Conservation (phyloP, 2,888 invertebrate species). For the Notocelia uddmanniana region DNA sequence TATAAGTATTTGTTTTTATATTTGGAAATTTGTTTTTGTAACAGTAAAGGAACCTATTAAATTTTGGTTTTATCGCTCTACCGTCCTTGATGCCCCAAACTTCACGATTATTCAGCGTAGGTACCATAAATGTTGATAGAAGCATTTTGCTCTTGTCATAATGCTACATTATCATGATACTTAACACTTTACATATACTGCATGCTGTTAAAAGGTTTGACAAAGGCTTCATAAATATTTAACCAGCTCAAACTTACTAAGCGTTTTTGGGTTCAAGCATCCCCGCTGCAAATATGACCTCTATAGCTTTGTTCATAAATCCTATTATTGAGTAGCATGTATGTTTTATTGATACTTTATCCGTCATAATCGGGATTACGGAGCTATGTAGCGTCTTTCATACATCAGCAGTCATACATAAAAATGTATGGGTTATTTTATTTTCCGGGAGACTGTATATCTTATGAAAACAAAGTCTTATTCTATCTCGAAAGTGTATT, state of each 20-base stretch:
- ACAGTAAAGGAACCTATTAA: too few relatives aligned
- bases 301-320: conserved; percentile 16
- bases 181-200: conserved; percentile 2
- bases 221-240: conserved; percentile 19
- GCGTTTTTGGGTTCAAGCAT: conserved; percentile 7
- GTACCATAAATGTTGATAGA: conserved; percentile 1
- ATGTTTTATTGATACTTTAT: conserved; percentile 44
- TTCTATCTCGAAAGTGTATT: too few relatives aligned
- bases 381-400: conserved; percentile 25
- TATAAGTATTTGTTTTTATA: too few relatives aligned
- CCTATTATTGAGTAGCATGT: conserved; percentile 40
- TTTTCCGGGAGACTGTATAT: conserved; percentile 19
- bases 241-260: background rate
- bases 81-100: background rate
- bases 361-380: conserved; percentile 29
- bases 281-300: conserved; percentile 5
- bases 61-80: background rate
- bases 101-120: background rate
- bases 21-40: too few relatives aligned
- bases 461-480: too few relatives aligned
- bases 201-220: conserved; percentile 18
- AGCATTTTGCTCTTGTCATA: background rate
- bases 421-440: conserved; percentile 35
- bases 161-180: conserved; percentile 4
- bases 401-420: conserved; percentile 40